Conservation (phyloP, 2,797 vertebrate genomes). For the Pangasius macronema region DNA sequence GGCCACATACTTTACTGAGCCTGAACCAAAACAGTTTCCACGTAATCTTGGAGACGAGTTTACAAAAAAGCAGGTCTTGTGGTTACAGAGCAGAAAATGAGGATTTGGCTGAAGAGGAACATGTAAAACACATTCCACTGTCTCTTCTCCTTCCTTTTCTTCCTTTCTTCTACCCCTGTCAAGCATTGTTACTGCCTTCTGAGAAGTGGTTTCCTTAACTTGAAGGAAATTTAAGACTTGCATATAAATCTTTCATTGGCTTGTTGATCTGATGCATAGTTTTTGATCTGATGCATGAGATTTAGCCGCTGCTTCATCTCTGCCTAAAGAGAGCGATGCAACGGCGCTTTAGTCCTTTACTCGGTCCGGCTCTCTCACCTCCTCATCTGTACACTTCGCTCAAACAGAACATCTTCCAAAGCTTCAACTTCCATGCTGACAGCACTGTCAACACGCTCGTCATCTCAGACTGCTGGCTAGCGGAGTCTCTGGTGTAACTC, state of each 20-base stretch:
- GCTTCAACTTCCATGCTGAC: neutral
- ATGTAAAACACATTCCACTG: slow-evolving; percentile 60
- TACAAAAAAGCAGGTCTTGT: slow-evolving; percentile 66
- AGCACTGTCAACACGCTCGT: neutral
- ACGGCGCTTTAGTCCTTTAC: neutral
- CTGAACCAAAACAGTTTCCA: slow-evolving; percentile 39
- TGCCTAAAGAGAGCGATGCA: neutral
- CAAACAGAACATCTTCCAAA: neutral
- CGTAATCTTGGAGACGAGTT: slow-evolving; percentile 56
- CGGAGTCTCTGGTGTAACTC: neutral
- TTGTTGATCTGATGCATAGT: neutral
- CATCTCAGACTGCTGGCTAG: neutral
- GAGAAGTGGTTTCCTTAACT: slow-evolving; percentile 1
- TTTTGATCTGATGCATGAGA: neutral
- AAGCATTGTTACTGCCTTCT: slow-evolving; percentile 54
- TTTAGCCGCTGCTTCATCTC: neutral
- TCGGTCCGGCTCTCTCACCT: neutral
- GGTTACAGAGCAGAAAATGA: slow-evolving; percentile 57
- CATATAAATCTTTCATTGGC: neutral
- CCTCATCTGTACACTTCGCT: neutral
- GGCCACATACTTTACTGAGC: slow-evolving; percentile 39
- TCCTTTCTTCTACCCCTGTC: slow-evolving; percentile 3
- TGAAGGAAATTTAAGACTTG: neutral
- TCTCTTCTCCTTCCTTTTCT: slow-evolving; percentile 49
- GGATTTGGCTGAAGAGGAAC: slow-evolving; percentile 65